These are phyloP conservation scores for Thera britannica DNA, from an alignment of 2,888 invertebrate species.

Conservation along the genomic window DNA sequence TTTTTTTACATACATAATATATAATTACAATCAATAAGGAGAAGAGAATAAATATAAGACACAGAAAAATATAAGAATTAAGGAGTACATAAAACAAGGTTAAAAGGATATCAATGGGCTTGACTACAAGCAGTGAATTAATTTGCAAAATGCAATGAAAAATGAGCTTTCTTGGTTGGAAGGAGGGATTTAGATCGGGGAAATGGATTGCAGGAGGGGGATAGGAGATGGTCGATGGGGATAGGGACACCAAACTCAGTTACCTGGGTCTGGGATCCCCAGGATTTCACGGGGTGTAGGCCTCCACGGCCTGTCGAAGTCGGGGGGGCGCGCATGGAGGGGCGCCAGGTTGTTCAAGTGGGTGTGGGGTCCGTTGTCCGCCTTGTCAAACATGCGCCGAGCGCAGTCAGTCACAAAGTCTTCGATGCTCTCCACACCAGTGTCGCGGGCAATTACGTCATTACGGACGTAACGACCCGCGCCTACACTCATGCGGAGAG, in stretches of 20 bases:
- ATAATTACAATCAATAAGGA: not conserved
- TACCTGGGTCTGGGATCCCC: not conserved
- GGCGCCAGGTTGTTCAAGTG: not conserved
- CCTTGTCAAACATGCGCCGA: not conserved
- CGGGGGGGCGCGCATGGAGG: not conserved
- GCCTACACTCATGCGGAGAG: not conserved
- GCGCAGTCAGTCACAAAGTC: not conserved
- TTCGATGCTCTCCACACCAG: not conserved
- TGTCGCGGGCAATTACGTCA: not conserved
- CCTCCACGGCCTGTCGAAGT: not conserved
- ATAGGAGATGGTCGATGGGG: not conserved
- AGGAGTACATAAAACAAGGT: too few relatives aligned
- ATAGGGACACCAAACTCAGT: not conserved
- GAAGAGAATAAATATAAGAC: too few relatives aligned
- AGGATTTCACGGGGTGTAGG: not conserved
- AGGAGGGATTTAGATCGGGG: too few relatives aligned
- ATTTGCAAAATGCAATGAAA: too few relatives aligned
- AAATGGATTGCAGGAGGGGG: too few relatives aligned
- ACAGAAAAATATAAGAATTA: too few relatives aligned
- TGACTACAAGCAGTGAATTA: too few relatives aligned
- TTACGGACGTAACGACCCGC: not conserved
- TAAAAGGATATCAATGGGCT: too few relatives aligned
- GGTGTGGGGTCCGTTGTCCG: constrained; percentile 1
- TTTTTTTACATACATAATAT: not conserved
- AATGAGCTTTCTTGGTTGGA: too few relatives aligned